Conservation (phyloP, 2,888 invertebrate species). For the Ophioninae sp. region DNA sequence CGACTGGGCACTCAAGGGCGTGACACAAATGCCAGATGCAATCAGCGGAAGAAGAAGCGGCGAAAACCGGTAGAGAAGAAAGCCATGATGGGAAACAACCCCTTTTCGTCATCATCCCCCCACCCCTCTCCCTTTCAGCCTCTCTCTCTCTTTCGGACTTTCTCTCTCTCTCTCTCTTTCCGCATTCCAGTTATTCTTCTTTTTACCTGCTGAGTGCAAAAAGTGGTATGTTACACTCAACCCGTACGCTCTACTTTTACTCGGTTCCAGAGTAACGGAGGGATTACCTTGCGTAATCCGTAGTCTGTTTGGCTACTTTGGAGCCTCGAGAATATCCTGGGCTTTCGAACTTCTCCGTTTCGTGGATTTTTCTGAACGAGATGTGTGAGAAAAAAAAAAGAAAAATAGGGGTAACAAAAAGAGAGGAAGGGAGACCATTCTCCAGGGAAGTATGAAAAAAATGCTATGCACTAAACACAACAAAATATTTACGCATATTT, state of each 20-base stretch:
- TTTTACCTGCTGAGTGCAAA: constrained; percentile 5
- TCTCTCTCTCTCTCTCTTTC: not conserved
- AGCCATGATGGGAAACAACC: constrained; percentile 24
- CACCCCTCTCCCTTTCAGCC: too few species aligned
- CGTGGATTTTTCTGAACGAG: constrained; percentile 30
- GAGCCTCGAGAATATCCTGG: constrained; percentile 28
- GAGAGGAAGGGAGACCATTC: constrained; percentile 33
- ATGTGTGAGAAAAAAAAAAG: constrained; percentile 19
- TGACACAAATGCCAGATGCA: constrained; percentile 81
- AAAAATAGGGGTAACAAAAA: constrained; percentile 32
- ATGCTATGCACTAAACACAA: too few species aligned
- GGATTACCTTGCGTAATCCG: constrained; percentile 61
- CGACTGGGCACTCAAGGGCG: constrained; percentile 80
- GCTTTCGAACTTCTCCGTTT: constrained; percentile 42
- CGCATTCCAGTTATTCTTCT: not conserved
- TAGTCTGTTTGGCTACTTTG: constrained; percentile 46
- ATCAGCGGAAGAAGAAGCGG: constrained; percentile 69
- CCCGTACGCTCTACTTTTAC: constrained; percentile 37
- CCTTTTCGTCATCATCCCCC: not conserved
- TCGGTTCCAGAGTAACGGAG: constrained; percentile 25
- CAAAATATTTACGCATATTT: too few species aligned
- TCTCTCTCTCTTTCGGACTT: not conserved
- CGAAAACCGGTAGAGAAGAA: constrained; percentile 17
- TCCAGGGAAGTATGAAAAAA: too few species aligned
- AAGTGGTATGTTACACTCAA: constrained; percentile 51